Base-by-base conservation (phyloP, 2,888 invertebrate genomes). In the Gibbula magus region DNA sequence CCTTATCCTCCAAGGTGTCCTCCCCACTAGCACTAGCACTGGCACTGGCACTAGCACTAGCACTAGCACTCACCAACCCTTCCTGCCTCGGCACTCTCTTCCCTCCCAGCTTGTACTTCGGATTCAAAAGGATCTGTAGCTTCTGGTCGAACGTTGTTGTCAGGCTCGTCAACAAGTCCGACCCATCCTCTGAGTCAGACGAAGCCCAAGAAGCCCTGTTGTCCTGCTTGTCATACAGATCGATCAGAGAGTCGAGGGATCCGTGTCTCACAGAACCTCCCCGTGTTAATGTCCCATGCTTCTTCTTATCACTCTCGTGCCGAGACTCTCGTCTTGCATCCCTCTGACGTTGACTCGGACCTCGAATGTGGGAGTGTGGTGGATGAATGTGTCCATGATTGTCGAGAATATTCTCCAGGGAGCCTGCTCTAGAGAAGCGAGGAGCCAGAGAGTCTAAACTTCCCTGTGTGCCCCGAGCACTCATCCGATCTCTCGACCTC, bases 221-320 rank as follows among this genome's bases (percentile, higher is more conserved):
- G 39, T 90, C 90, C n/a, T 88, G 81, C 73, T 84, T 86, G 61
- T 91, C 91, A 66, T 91, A 88, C 76, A 89, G 82, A 82, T 94
- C 94, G 84, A 94, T 93, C 18, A 95, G 90, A 0, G 95, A 95
- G 88, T 95, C 95, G 83, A 94, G 91, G 51, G 95, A 95, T 32
- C 94, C 94, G 79, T 94, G 93, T 75, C 94, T 82, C 13, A 75
- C 53, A 45, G 32, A 18, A 76, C 83, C 35, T 70, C 82, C 84
- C 56, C 86, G 82, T 80, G 77, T 83, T 0, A 88, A 61, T n/a
- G 74, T 53, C 16, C 84, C 83, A 77, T 79, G 73, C n/a, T 56
- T 35, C 18, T 53, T 54, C 35, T 54, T 74, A 16, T 77, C 61
- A 20, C 53, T 13, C 8, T 75, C 75, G n/a, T 52, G 75, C 25